Base-by-base conservation (phyloP, 2,113 vertebrate species). In the Megaleporinus macrocephalus region DNA sequence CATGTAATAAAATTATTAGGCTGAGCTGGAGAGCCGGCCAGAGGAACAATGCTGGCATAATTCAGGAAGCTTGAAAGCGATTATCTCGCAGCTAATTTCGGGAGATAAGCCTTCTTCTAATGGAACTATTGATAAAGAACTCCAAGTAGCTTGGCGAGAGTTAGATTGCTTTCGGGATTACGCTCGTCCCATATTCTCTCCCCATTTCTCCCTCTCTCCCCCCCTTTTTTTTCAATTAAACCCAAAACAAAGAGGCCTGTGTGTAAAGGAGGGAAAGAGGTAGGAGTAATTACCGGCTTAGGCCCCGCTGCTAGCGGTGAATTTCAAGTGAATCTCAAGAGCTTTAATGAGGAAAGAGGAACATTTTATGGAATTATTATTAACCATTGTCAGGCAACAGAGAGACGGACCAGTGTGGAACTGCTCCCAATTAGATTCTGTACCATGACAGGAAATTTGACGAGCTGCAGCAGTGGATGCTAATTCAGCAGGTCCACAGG, bases 261-360 rank as follows among this genome's bases (percentile, higher is more conserved):
- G 84, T 87, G 87, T 78, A 82, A 75, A 79, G 81, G 36, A 76
- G 81, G 79, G 87, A 82, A 87, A 90, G 90, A 79, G 83, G 85
- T 88, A 90, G 89, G 80, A 87, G 86, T 91, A 91, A 92, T 91
- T 90, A 89, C 65, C 79, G 83, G 86, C 88, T 92, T 86, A 88
- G 80, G 88, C 84, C 87, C 9, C 80, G 83, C 88, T 89, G 76
- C 70, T 79, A 80, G 81, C 33, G 9, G 59, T 86, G 86, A 90
- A 89, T 92, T 92, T 90, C 79, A 87, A 85, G 85, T 86, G 83
- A 79, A 92, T 85, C 82, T 85, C 81, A 78, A 84, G 78, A 78
- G 81, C 89, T 76, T 88, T 92, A 90, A 91, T 90, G 85, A 87
- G 87, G 84, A 84, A 87, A 86, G 63, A 74, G 81, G 59, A 75